A percentile compares a stretch with the other conserved stretches of the same genome.
phyloP scores from a whole-genome alignment of 37 sponge, comb jelly and placozoan genomes.

The Ephydatia muelleri region DNA sequence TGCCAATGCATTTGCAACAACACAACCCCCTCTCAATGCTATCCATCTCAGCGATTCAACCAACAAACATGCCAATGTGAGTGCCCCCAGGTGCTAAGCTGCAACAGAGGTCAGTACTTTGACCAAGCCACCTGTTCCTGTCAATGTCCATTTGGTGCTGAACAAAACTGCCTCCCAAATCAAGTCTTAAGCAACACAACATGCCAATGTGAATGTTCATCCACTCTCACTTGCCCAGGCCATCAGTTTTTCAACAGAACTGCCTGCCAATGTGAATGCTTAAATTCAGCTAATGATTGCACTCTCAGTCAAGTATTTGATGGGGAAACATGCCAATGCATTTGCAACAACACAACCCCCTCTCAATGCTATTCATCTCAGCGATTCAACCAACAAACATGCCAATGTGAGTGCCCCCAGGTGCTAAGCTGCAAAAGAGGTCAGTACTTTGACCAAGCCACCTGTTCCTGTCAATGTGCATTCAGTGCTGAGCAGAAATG shows the following conservation, averaged over 20 bases:
- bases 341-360: slow-evolving; percentile 10
- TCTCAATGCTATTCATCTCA: slow-evolving; percentile 7
- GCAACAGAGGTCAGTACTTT: background rate
- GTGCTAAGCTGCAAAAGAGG: background rate
- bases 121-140: slow-evolving; percentile 22
- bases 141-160: background rate
- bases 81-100: slow-evolving; percentile 2
- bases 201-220: slow-evolving; percentile 33
- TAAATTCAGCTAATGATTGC: background rate
- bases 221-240: background rate
- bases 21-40: background rate
- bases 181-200: slow-evolving; percentile 7
- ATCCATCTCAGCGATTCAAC: slow-evolving; percentile 14
- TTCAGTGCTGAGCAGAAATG: background rate
- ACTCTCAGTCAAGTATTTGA: slow-evolving; percentile 10
- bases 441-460: background rate
- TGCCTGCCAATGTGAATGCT: slow-evolving; percentile 45
- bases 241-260: slow-evolving; percentile 5
- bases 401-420: slow-evolving; percentile 37
- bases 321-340: slow-evolving; percentile 16
- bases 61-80: slow-evolving; percentile 19
- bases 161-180: background rate
- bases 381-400: slow-evolving; percentile 16
- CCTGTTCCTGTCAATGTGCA: slow-evolving; percentile 2
- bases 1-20: slow-evolving; percentile 29